phyloP scores from a whole-genome alignment of 2,113 vertebrate genomes.

The Oncorhynchus mykiss region DNA sequence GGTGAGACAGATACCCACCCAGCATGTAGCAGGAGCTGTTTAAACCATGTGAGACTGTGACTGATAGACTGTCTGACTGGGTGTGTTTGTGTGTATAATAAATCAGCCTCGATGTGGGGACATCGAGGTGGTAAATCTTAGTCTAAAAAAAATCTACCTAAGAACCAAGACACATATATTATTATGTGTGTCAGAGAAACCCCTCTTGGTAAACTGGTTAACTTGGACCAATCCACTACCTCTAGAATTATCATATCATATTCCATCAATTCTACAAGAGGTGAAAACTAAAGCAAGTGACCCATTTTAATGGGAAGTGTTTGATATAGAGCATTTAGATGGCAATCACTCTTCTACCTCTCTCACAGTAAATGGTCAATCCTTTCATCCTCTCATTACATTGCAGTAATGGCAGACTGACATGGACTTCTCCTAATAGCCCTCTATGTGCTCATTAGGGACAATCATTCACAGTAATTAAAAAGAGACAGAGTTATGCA shows the following conservation, averaged over 20 bases:
- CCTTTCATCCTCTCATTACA: constrained; percentile 13
- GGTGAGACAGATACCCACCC: constrained; percentile 58
- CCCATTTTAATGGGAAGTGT: neutral
- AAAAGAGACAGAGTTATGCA: constrained; percentile 24
- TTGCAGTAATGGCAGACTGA: constrained; percentile 7
- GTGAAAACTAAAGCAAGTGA: neutral
- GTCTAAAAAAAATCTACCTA: neutral
- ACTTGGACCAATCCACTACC: neutral
- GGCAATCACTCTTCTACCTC: neutral
- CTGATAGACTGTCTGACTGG: constrained; percentile 38
- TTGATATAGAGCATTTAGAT: neutral
- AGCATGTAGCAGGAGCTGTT: constrained; percentile 55
- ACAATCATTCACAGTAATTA: constrained; percentile 30
- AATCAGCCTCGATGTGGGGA: constrained; percentile 35
- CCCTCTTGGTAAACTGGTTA: no score
- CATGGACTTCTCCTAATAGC: constrained; percentile 6
- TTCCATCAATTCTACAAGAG: neutral
- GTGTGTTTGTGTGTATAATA: constrained; percentile 29
- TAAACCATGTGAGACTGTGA: constrained; percentile 43
- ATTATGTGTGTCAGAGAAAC: neutral
- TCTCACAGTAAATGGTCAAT: constrained; percentile 11
- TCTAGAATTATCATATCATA: neutral
- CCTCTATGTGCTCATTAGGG: constrained; percentile 14
- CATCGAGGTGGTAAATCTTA: constrained; percentile 3
- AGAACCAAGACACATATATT: neutral